Percentiles rank a stretch among this genome's conserved stretches.
phyloP scores from a whole-genome alignment of 2,113 vertebrate genomes.

The Calidris pygmaea region DNA sequence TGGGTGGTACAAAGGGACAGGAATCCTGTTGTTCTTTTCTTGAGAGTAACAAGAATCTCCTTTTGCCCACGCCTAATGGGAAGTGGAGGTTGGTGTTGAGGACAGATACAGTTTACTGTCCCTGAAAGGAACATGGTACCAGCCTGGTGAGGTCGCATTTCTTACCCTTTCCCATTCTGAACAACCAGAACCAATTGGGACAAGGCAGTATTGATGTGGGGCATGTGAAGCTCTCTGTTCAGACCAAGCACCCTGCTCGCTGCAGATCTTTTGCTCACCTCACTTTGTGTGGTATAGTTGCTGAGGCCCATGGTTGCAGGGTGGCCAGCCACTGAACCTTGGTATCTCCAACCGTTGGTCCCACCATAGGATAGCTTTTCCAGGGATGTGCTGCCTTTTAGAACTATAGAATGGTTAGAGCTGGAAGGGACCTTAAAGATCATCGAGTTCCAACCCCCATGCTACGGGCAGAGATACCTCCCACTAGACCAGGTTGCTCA shows the following conservation, averaged over 20 bases:
- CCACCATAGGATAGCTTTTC: background rate
- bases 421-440: no score
- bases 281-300: background rate
- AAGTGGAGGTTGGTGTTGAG: background rate
- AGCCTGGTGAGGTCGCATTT: background rate
- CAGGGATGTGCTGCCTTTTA: background rate
- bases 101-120: background rate
- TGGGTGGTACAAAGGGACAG: background rate
- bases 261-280: background rate
- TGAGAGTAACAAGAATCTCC: background rate
- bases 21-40: background rate
- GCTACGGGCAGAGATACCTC: no score
- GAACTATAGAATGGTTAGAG: no score
- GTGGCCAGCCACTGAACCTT: background rate
- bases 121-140: background rate
- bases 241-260: background rate
- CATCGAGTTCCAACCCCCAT: no score
- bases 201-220: background rate
- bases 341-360: fast-evolving
- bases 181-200: background rate
- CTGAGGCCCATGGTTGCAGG: background rate
- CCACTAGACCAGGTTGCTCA: no score
- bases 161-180: background rate
- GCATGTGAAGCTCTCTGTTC: background rate
- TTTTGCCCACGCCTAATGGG: background rate